Evolutionary conservation across 1,140 invertebrate species (phyloP).

Genomic region (Solen grandis): DNA sequence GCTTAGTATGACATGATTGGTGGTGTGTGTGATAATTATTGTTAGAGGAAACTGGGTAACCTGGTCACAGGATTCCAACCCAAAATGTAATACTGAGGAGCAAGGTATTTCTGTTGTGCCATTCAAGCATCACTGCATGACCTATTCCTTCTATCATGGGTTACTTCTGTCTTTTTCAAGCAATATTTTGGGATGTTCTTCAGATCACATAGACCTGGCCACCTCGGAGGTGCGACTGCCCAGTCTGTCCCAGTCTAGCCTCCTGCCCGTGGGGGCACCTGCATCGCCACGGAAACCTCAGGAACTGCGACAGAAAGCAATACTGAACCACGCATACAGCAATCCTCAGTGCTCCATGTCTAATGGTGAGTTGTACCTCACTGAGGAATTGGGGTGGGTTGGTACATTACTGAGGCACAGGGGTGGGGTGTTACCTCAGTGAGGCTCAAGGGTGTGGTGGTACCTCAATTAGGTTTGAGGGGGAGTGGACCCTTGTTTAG

Average conservation of each 20-base stretch:
- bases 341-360: conserved; percentile 77
- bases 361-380: conserved; percentile 58
- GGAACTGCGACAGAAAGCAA: conserved; percentile 75
- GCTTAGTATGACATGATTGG: too few species aligned
- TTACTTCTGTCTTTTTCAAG: too few species aligned
- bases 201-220: conserved; percentile 76
- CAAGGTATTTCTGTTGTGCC: too few species aligned
- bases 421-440: conserved; percentile 24
- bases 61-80: too few species aligned
- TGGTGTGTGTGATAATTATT: too few species aligned
- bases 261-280: conserved; percentile 63
- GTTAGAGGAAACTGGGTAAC: too few species aligned
- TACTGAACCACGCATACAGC: conserved; percentile 77
- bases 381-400: background rate
- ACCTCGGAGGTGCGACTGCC: conserved; percentile 71
- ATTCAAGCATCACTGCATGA: too few species aligned
- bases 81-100: too few species aligned
- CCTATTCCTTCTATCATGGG: too few species aligned
- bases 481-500: background rate
- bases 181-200: too few species aligned
- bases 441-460: background rate
- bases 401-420: background rate
- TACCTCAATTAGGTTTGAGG: background rate
- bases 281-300: conserved; percentile 66
- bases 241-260: conserved; percentile 69